A percentile compares a stretch with the other conserved stretches of the same genome.
Evolutionary conservation across 2,888 invertebrate genomes (phyloP).

Genomic region (Pterobdella sp.): DNA sequence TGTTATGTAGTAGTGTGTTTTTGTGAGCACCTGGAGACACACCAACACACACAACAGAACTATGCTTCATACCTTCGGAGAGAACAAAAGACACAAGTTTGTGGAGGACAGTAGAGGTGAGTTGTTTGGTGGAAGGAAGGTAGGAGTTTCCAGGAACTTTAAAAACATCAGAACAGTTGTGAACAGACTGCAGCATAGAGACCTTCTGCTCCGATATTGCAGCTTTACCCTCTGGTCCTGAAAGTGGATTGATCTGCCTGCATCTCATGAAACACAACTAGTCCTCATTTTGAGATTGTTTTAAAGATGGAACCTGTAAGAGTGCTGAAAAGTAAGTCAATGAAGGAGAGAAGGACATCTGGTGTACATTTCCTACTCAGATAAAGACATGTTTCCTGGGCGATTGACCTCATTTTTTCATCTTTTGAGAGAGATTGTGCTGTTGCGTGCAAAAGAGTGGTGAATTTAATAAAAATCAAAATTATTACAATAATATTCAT

Average conservation of each 20-base stretch:
- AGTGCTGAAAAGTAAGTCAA: neutral
- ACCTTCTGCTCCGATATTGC: constrained; percentile 80
- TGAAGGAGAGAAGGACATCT: constrained; percentile 44
- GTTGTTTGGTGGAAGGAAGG: constrained; percentile 52
- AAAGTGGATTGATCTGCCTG: neutral
- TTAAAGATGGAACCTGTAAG: neutral
- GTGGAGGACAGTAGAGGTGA: constrained; percentile 60
- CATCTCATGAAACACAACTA: neutral
- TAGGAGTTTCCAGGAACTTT: constrained; percentile 56
- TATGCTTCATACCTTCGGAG: constrained; percentile 59
- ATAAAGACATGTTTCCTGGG: constrained; percentile 64
- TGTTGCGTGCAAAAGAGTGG: constrained; percentile 40
- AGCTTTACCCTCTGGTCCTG: constrained; percentile 76
- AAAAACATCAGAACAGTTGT: constrained; percentile 65
- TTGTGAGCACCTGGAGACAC: too few species aligned
- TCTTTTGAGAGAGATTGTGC: constrained; percentile 79
- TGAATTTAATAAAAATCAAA: neutral
- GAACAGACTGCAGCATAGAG: constrained; percentile 68
- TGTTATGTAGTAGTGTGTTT: too few species aligned
- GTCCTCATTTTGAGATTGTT: neutral
- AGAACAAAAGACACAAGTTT: constrained; percentile 71
- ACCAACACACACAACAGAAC: too few species aligned
- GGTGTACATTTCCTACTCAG: constrained; percentile 64
- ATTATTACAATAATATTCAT: neutral
- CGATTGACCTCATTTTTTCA: constrained; percentile 66